These are phyloP conservation scores for Sardinella longiceps DNA, from an alignment of 2,797 vertebrate genomes.

Conservation along the genomic window DNA sequence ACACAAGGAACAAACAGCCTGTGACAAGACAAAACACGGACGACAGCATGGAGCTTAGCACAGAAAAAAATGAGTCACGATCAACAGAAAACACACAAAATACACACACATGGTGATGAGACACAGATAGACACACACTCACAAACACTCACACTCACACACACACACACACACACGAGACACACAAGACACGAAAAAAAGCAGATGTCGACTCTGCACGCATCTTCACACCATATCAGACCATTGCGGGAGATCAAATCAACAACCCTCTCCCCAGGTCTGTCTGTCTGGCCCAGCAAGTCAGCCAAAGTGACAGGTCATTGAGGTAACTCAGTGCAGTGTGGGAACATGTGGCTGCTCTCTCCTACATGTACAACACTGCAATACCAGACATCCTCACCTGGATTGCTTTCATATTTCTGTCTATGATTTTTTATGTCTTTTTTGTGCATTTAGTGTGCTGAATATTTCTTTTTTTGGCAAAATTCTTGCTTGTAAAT, in stretches of 20 bases:
- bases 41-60: constrained; percentile 37
- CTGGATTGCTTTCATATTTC: neutral
- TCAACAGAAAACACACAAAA: constrained; percentile 29
- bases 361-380: neutral
- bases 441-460: neutral
- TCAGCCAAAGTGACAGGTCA: constrained; percentile 45
- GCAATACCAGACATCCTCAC: neutral
- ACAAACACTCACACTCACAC: constrained; percentile 19
- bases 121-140: constrained; percentile 60
- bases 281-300: constrained; percentile 25
- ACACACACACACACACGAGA: constrained; percentile 55
- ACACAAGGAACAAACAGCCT: constrained; percentile 47
- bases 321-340: neutral
- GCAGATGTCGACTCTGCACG: constrained; percentile 47
- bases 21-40: constrained; percentile 55
- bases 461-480: neutral
- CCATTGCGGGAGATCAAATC: constrained; percentile 26
- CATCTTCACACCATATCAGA: constrained; percentile 46
- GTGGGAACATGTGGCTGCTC: neutral
- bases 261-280: constrained; percentile 26
- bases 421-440: neutral
- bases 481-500: neutral
- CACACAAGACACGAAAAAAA: constrained; percentile 47
- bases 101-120: constrained; percentile 46
- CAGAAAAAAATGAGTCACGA: neutral